A percentile compares a stretch with the other conserved stretches of the same genome.
These are phyloP conservation scores for Ostrea edulis DNA, from an alignment of 1,140 invertebrate genomes.

Conservation along the genomic window DNA sequence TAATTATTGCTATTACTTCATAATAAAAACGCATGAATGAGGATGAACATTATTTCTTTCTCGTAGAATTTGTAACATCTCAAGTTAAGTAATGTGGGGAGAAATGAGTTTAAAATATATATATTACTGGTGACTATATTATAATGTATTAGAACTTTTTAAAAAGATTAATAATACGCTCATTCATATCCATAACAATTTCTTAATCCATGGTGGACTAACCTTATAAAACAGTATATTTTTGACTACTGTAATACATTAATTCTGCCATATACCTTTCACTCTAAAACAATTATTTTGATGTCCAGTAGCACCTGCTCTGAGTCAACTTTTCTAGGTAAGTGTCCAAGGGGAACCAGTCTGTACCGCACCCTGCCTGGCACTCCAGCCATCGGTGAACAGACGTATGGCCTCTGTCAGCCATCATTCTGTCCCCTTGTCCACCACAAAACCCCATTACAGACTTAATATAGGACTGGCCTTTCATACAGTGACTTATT, in stretches of 20 bases:
- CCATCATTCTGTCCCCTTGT: neutral
- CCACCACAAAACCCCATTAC: slow-evolving; percentile 17
- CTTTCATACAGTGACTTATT: neutral
- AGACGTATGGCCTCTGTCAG: slow-evolving; percentile 21
- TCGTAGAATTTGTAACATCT: too few species aligned
- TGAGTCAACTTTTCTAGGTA: neutral
- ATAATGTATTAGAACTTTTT: too few species aligned
- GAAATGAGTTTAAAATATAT: too few species aligned
- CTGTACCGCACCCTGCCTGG: neutral
- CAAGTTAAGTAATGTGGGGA: too few species aligned
- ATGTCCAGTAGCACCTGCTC: slow-evolving; percentile 14
- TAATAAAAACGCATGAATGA: too few species aligned
- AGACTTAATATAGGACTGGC: neutral
- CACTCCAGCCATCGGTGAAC: neutral
- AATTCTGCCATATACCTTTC: slow-evolving; percentile 14
- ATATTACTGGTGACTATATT: too few species aligned
- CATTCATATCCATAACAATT: neutral
- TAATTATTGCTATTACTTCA: too few species aligned
- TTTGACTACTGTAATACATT: neutral
- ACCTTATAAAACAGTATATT: neutral
- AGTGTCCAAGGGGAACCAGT: slow-evolving; percentile 6
- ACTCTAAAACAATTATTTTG: slow-evolving; percentile 33
- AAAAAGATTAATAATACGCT: neutral
- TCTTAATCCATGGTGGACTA: neutral
- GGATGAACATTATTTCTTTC: too few species aligned